phyloP scores from a whole-genome alignment of 2,113 vertebrate species.

The Myrmecophaga tridactyla region DNA sequence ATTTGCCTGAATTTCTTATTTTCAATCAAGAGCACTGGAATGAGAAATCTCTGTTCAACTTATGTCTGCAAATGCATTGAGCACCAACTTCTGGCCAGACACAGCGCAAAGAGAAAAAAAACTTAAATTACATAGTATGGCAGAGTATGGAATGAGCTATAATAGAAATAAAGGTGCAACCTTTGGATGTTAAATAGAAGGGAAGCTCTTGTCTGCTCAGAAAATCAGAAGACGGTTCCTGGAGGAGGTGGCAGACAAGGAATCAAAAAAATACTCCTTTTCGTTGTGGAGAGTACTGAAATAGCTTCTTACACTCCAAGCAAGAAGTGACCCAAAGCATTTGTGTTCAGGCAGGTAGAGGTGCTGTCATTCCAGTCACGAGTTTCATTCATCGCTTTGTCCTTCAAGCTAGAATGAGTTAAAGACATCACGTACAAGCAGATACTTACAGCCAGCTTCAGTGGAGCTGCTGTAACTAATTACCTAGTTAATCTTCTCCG shows the following conservation, averaged over 20 bases:
- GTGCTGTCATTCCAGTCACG: not conserved
- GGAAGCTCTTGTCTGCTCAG: not conserved
- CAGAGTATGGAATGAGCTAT: not conserved
- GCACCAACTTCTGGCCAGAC: not conserved
- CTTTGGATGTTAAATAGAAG: not conserved
- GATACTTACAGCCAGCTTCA: not conserved
- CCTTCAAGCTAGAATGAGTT: constrained; percentile 24
- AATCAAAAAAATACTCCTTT: not conserved
- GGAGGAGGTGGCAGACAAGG: not conserved
- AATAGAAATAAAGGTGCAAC: not conserved
- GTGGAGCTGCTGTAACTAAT: not conserved
- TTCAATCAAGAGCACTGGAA: not conserved
- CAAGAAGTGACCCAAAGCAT: constrained; percentile 14
- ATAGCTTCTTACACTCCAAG: not conserved
- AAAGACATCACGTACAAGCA: not conserved
- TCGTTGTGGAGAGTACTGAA: not conserved
- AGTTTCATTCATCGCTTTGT: constrained; percentile 15
- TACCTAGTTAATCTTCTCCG: not conserved
- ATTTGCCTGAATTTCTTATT: not conserved
- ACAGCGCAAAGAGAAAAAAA: not conserved
- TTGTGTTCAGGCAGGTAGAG: not conserved
- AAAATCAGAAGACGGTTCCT: not conserved
- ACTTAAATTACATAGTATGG: not conserved
- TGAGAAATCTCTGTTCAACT: not conserved
- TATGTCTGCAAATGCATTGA: not conserved